Evolutionary conservation across 2,888 invertebrate genomes (phyloP), one percentile per base, ranked within the genome.

Genomic region (Drosophila pullipes): DNA sequence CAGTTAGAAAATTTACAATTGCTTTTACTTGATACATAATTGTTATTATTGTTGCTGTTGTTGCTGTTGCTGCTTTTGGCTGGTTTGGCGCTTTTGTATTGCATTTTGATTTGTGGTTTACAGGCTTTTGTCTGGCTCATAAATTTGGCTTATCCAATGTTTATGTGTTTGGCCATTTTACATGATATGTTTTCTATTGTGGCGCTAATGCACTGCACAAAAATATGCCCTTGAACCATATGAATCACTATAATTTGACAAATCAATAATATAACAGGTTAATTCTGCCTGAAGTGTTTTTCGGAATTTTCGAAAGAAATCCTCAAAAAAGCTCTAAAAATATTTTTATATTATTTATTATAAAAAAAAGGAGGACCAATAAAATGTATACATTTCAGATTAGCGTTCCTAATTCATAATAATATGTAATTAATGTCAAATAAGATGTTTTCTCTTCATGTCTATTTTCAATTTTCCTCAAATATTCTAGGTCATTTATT

Each of bases 1-100:
- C 82, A 84, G 89, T 88, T 90, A 78, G 84, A 85, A 82, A 89
- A 89, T 90, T 83, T 82, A 90, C 88, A 90, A 90, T 88, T 90
- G 90, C 89, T 88, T 83, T 85, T 76, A 78, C 82, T 88, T 89
- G 85, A 77, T 77, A 86, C 82, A 82, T 87, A 81, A 82, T 89
- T 81, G 88, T 85, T 81, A 73, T 77, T 80, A 54, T 62, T 81
- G 59, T 22, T 73, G 37, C 61, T 73, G 37, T 35, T 35, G 4
- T 66, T 77, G 37, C 61, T 73, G 37, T 66, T 77, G 69, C 33
- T 78, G 71, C 25, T 68, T 64, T 30, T 81, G 74, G 64, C 47
- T 68, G 68, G 18, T 78, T 76, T 75, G 85, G 83, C 69, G 77
- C 83, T 76, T 76, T 89, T 87, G 83, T 83, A 76, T 87, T 82